phyloP scores from a whole-genome alignment of 2,888 invertebrate genomes.

The Trimorus sp. region DNA sequence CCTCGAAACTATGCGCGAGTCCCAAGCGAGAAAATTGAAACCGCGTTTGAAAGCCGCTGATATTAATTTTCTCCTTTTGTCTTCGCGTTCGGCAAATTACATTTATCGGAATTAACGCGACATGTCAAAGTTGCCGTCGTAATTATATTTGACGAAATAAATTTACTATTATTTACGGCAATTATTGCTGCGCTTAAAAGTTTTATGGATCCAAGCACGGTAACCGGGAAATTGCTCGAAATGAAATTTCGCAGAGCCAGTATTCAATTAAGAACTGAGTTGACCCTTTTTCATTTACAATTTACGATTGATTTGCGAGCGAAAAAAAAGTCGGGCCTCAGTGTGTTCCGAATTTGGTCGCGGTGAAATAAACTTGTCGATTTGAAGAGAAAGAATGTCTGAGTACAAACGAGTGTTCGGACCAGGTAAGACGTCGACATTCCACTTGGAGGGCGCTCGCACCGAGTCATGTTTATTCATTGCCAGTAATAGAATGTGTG shows the following conservation, averaged over 20 bases:
- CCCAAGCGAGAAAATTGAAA: slow-evolving; percentile 59
- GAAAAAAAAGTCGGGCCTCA: background rate
- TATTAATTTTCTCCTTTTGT: slow-evolving; percentile 58
- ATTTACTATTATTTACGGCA: background rate
- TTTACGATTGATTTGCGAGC: too few relatives aligned
- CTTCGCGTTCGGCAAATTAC: slow-evolving; percentile 43
- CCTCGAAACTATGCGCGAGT: slow-evolving; percentile 56
- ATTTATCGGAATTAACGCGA: slow-evolving; percentile 27
- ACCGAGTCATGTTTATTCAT: slow-evolving; percentile 61
- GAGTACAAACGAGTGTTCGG: slow-evolving; percentile 38
- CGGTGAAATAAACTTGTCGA: slow-evolving; percentile 60
- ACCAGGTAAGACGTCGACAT: slow-evolving; percentile 56
- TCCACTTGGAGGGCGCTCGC: slow-evolving; percentile 42
- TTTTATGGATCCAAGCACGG: too few relatives aligned
- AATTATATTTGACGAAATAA: slow-evolving; percentile 16
- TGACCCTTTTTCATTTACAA: too few relatives aligned
- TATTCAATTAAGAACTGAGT: too few relatives aligned
- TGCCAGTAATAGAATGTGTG: slow-evolving; percentile 59
- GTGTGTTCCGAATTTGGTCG: slow-evolving; percentile 34
- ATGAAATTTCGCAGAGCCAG: too few relatives aligned
- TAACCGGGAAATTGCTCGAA: too few relatives aligned
- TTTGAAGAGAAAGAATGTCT: slow-evolving; percentile 49
- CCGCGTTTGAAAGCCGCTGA: slow-evolving; percentile 47
- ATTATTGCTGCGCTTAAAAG: background rate
- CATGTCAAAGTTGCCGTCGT: slow-evolving; percentile 32